Base-by-base conservation (phyloP, 2,797 vertebrate species). In the Hypotaenidia okinawae region DNA sequence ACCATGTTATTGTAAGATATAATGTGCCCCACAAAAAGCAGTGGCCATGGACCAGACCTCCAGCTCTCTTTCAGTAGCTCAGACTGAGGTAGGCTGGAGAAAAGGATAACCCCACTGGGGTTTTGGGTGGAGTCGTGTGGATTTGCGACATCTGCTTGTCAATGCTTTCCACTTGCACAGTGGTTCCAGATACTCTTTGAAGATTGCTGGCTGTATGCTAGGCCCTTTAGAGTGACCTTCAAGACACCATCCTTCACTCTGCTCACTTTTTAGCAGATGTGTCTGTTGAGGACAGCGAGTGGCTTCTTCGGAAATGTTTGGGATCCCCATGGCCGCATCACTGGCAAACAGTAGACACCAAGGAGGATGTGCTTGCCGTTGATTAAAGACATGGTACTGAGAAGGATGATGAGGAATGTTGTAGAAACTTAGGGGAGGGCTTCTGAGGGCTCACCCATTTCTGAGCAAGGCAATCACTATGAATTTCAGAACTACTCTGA, bases 91-190 rank as follows among this genome's bases (percentile, higher is more conserved):
- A 77, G 75, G 82, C 72, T 61, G 79, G 76, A 73, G 76, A 68
- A 83, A 83, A 91, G 69, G 69, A 85, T n/a, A 58, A 91, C 73
- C 58, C 83, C 80, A 51, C 37, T 21, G 90, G 76, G 54, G 13
- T 86, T 67, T 55, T 76, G 59, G 74, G 73, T 87, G 83, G 74
- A 78, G 47, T 55, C 52, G 3, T 11, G 21, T 21, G 58, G 55
- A 43, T 84, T 88, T 78, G 24, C 1, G 1, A 63, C 41, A 33
- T 37, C 30, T 43, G 37, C 15, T 89, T 49, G 43, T 81, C 66
- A 59, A 86, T 30, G 63, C 27, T 93, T 90, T 73, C 66, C 74
- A 64, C 7, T 13, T 73, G 47, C 55, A 16, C 32, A 67, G 37
- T 32, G 27, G 24, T 78, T 90, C 66, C 77, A 84, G 55, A 76